Evolutionary conservation across 2,797 vertebrate genomes (phyloP), one percentile per base, ranked within the genome.

Genomic region (Pteropus rufus): DNA sequence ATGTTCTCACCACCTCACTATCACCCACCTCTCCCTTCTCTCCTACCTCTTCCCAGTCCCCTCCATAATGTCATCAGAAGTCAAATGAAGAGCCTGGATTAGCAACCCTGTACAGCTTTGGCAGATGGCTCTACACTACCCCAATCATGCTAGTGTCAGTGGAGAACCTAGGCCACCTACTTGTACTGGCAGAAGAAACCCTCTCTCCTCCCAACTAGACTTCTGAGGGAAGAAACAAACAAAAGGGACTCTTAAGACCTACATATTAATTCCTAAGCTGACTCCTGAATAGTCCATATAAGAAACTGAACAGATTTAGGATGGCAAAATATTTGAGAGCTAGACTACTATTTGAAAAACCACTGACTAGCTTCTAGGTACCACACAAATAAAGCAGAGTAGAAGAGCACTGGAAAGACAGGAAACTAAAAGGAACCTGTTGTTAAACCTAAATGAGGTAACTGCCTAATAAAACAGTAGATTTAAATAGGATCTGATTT

Each of bases 221-320:
- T n/a, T 1, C 15, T 6, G 1, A 7, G 19, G 14, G 23, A 46
- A 3, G 2, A 7, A 88, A 5, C 8, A n/a, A 21, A 11, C 18
- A n/a, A 54, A 60, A 81, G 15, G n/a, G 41, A 85, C n/a, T 62
- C 64, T 72, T 91, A 56, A 65, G 77, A 73, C 21, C n/a, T 94
- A 36, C 11, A 11, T 75, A 5, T 21, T 31, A 44, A 67, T 72
- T 58, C 29, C 2, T 3, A 31, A 19, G 1, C 9, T 56, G 36
- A 75, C n/a, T 41, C 8, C 29, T 72, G 29, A 95, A 29, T 36
- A 76, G 12, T 2, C 23, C 54, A 23, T 11, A 26, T 77, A 29
- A 87, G 15, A 75, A 80, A 72, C 6, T 88, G 16, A 84, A 15
- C 5, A 87, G 16, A 62, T 58, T 44, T 84, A 72, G 85, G 19